Conservation (phyloP, 2,113 vertebrate species). For the Pelodiscus sinensis region DNA sequence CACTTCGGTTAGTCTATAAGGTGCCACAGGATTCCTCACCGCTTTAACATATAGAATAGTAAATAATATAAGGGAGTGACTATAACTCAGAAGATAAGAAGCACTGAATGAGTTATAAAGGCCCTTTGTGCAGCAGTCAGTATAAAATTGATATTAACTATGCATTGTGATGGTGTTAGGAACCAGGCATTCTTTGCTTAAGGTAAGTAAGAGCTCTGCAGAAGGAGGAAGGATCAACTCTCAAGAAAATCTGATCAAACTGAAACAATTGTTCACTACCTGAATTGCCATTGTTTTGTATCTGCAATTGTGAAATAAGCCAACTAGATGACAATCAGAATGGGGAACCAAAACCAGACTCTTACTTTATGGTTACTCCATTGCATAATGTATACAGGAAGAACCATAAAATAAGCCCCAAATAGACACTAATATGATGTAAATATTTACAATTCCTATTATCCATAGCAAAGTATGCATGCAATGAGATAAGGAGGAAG, state of each 20-base stretch:
- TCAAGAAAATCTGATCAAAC: not conserved
- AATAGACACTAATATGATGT: fast-evolving
- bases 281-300: not conserved
- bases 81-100: not conserved
- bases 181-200: not conserved
- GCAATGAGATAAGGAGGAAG: not conserved
- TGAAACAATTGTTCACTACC: not conserved
- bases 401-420: fast-evolving
- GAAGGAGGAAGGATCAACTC: not conserved
- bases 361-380: not conserved
- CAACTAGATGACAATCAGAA: too few relatives aligned
- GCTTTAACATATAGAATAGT: not conserved
- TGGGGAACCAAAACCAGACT: not conserved
- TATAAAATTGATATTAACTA: not conserved
- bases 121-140: not conserved
- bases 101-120: not conserved
- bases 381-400: fast-evolving
- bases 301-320: not conserved
- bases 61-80: fast-evolving
- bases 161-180: not conserved
- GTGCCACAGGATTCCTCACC: too few relatives aligned
- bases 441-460: fast-evolving
- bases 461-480: fast-evolving
- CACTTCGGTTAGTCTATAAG: too few relatives aligned
- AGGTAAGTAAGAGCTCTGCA: not conserved